Evolutionary conservation across 2,888 invertebrate genomes (phyloP).

Genomic region (Kuschelorhynchus macadamiae): DNA sequence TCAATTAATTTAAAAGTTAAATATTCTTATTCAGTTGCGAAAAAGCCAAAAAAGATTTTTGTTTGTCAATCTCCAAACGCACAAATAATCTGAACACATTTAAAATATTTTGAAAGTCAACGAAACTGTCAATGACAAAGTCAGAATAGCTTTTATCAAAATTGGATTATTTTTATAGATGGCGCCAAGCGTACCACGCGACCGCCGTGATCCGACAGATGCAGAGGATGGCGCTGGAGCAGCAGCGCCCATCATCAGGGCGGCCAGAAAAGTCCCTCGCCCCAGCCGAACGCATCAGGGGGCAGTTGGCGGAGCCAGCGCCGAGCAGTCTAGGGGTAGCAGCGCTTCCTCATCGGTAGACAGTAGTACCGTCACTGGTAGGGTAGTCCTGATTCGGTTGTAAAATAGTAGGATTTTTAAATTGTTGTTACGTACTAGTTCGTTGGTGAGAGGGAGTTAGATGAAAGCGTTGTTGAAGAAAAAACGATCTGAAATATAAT

Average conservation of each 20-base stretch:
- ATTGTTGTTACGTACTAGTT: no score
- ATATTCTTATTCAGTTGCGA: no score
- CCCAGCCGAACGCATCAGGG: conserved; percentile 26
- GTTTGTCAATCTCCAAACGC: no score
- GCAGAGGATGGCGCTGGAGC: conserved; percentile 95
- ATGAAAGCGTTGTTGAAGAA: neutral
- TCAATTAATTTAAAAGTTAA: no score
- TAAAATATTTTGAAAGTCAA: no score
- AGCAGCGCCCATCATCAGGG: conserved; percentile 74
- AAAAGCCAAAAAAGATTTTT: no score
- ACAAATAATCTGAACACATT: no score
- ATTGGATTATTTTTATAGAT: no score
- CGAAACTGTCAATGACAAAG: no score
- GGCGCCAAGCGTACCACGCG: conserved; percentile 95
- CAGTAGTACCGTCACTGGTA: conserved; percentile 13
- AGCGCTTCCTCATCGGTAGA: conserved; percentile 46
- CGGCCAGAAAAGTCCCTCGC: conserved; percentile 64
- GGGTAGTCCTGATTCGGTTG: neutral
- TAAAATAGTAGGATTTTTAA: conserved; percentile 26
- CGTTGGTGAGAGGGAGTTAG: no score
- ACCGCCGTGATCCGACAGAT: conserved; percentile 98
- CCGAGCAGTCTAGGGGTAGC: conserved; percentile 44
- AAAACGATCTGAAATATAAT: no score
- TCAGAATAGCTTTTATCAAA: no score
- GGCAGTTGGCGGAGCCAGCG: conserved; percentile 28